phyloP scores from a whole-genome alignment of 1,140 invertebrate genomes.

The Varroa destructor region DNA sequence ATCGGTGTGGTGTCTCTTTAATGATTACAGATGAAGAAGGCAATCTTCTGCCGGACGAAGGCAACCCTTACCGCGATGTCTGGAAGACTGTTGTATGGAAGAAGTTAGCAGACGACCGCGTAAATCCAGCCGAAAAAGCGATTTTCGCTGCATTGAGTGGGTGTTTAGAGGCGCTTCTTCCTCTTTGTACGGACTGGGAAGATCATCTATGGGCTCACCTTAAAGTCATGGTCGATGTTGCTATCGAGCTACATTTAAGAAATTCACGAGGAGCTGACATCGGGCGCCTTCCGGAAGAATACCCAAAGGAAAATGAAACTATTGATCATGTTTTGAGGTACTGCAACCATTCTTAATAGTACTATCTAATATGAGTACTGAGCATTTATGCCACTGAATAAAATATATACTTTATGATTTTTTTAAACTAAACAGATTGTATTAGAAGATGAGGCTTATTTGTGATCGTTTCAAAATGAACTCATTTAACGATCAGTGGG shows the following conservation, averaged over 20 bases:
- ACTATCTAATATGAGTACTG: constrained; percentile 31
- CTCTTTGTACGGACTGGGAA: constrained; percentile 64
- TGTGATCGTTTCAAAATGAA: neutral
- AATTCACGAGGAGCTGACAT: constrained; percentile 38
- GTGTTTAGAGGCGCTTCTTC: constrained; percentile 57
- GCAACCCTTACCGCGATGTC: constrained; percentile 70
- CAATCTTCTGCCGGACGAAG: constrained; percentile 50
- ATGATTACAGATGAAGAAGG: neutral
- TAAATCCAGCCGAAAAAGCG: constrained; percentile 42
- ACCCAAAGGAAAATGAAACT: constrained; percentile 57
- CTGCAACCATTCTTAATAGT: constrained; percentile 16
- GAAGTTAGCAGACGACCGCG: constrained; percentile 27
- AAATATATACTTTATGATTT: constrained; percentile 34
- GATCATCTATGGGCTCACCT: constrained; percentile 80
- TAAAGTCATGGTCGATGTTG: constrained; percentile 62
- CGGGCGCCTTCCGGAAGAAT: constrained; percentile 52
- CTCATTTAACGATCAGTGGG: neutral
- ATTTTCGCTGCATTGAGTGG: constrained; percentile 68
- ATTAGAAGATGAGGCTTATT: neutral
- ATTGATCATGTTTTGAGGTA: constrained; percentile 30
- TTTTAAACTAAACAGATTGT: neutral
- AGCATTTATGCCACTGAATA: constrained; percentile 33
- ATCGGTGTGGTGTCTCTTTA: no score
- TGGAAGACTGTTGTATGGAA: constrained; percentile 76
- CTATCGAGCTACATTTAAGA: constrained; percentile 61